Percentiles rank a stretch among this genome's conserved stretches.
These are phyloP conservation scores for Euthynnus affinis DNA, from an alignment of 2,797 vertebrate species.

Conservation along the genomic window DNA sequence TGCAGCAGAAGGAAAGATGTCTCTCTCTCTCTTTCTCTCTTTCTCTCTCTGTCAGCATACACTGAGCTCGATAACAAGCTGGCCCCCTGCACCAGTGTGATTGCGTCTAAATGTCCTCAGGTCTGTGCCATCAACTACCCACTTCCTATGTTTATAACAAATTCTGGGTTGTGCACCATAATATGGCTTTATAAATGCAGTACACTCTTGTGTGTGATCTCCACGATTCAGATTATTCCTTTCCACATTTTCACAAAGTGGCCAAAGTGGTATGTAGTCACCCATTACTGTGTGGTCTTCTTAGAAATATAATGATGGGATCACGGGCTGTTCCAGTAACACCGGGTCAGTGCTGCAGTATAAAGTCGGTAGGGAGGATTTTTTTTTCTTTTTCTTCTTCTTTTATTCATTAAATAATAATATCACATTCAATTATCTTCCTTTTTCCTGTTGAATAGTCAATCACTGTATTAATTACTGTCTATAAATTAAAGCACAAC, in stretches of 20 bases:
- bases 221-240: slow-evolving; percentile 71
- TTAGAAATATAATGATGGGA: slow-evolving; percentile 77
- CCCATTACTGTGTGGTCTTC: slow-evolving; percentile 63
- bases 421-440: slow-evolving; percentile 66
- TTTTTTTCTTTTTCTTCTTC: slow-evolving; percentile 39
- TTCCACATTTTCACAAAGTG: slow-evolving; percentile 78
- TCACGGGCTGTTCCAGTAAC: slow-evolving; percentile 62
- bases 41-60: slow-evolving; percentile 41
- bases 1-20: slow-evolving; percentile 44
- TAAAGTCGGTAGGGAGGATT: slow-evolving; percentile 47
- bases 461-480: slow-evolving; percentile 76
- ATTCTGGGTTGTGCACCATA: slow-evolving; percentile 66
- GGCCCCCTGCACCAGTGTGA: slow-evolving; percentile 60
- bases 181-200: slow-evolving; percentile 59
- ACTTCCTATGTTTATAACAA: slow-evolving; percentile 74
- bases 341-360: slow-evolving; percentile 40
- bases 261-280: slow-evolving; percentile 77
- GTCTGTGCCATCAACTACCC: slow-evolving; percentile 66
- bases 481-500: slow-evolving; percentile 68
- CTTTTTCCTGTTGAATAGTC: slow-evolving; percentile 48
- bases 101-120: slow-evolving; percentile 68
- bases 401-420: slow-evolving; percentile 58
- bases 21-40: slow-evolving; percentile 23
- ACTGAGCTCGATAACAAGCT: slow-evolving; percentile 73
- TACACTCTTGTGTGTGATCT: slow-evolving; percentile 59